phyloP scores from a whole-genome alignment of 2,888 invertebrate species.

The Acheta domesticus region DNA sequence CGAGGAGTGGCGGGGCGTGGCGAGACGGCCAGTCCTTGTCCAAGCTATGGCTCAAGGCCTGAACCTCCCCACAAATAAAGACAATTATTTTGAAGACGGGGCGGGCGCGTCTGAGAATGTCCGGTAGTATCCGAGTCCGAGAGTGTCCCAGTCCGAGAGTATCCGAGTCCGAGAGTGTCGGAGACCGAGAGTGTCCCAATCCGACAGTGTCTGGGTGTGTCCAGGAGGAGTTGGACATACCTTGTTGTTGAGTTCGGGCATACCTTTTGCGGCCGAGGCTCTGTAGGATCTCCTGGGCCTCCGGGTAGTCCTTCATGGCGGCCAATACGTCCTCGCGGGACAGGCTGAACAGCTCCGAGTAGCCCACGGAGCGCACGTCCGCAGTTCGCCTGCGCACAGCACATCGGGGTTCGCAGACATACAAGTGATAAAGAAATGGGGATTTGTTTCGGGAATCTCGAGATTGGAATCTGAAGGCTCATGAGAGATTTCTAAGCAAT shows the following conservation, averaged over 20 bases:
- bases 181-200: no score
- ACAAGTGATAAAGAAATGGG: neutral
- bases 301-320: slow-evolving; percentile 96
- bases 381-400: slow-evolving; percentile 74
- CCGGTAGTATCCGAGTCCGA: no score
- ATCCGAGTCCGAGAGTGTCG: no score
- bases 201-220: no score
- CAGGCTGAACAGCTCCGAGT: slow-evolving; percentile 89
- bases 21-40: no score
- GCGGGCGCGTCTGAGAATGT: no score
- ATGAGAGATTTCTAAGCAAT: neutral
- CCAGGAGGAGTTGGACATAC: neutral
- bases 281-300: slow-evolving; percentile 91
- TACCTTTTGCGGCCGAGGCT: slow-evolving; percentile 32
- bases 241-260: neutral
- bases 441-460: neutral
- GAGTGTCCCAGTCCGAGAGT: no score
- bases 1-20: no score
- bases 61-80: no score
- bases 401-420: neutral
- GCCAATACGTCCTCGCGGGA: slow-evolving; percentile 90
- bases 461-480: neutral
- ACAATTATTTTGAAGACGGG: no score
- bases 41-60: no score
- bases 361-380: slow-evolving; percentile 92